A percentile compares a stretch with the other conserved stretches of the same genome.
These are phyloP conservation scores for Prinia subflava DNA, from an alignment of 2,113 vertebrate species.

Conservation along the genomic window DNA sequence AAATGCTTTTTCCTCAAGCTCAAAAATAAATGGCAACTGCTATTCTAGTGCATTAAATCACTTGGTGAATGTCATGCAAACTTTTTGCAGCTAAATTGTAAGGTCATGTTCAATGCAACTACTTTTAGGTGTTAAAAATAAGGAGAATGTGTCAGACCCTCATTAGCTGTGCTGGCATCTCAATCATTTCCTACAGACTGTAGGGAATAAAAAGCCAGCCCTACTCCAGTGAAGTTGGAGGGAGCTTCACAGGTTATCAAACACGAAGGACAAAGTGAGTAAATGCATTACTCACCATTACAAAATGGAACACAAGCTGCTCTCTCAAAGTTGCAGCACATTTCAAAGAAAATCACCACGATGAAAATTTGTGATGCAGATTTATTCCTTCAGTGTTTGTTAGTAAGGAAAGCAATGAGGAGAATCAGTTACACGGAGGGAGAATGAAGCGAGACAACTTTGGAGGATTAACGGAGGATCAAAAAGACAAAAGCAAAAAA, in stretches of 20 bases:
- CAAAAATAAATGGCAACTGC: not conserved
- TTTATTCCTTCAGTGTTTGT: not conserved
- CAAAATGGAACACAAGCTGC: not conserved
- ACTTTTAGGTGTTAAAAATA: not conserved
- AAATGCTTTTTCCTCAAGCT: not conserved
- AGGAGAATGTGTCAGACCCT: not conserved
- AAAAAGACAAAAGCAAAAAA: not conserved
- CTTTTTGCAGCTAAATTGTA: not conserved
- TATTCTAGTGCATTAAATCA: not conserved
- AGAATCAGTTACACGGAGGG: not conserved
- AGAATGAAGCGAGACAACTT: not conserved
- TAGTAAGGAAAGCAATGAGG: not conserved
- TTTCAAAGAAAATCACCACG: not conserved
- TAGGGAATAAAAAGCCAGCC: not conserved
- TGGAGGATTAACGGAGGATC: not conserved
- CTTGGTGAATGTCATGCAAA: not conserved
- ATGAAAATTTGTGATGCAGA: not conserved
- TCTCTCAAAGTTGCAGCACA: not conserved
- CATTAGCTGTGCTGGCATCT: not conserved
- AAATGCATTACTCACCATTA: not conserved
- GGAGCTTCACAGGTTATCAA: not conserved
- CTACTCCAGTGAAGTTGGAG: not conserved
- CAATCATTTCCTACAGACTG: not conserved
- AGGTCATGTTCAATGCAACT: not conserved
- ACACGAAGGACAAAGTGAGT: not conserved